phyloP scores from a whole-genome alignment of 1,140 invertebrate species.

The Aphis craccivora region DNA sequence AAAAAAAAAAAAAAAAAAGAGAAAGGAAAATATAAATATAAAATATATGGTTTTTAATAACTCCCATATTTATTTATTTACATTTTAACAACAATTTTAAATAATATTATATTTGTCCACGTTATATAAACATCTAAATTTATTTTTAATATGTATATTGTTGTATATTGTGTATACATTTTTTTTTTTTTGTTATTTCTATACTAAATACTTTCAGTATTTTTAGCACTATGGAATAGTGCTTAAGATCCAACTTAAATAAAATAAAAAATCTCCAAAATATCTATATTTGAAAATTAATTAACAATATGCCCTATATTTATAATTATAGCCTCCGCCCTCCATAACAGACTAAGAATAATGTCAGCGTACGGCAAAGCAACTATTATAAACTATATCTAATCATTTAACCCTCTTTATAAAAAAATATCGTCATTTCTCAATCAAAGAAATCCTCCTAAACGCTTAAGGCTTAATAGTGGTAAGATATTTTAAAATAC shows the following conservation, averaged over 20 bases:
- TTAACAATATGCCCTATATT: too few relatives aligned
- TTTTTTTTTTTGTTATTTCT: neutral
- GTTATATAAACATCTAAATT: neutral
- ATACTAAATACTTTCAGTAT: neutral
- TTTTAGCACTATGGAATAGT: too few relatives aligned
- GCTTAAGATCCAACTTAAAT: too few relatives aligned
- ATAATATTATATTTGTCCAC: neutral
- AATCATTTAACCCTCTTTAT: neutral
- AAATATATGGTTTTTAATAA: slow-evolving; percentile 8
- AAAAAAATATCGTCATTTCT: neutral
- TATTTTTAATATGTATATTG: neutral
- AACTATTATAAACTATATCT: neutral
- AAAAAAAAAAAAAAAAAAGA: neutral
- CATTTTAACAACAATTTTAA: neutral
- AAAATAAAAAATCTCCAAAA: too few relatives aligned
- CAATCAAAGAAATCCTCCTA: neutral
- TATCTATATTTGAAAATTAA: too few relatives aligned
- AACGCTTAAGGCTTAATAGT: neutral
- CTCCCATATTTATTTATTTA: slow-evolving; percentile 10
- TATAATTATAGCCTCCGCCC: neutral
- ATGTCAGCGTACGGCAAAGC: neutral
- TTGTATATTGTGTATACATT: too few relatives aligned
- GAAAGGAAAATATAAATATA: neutral
- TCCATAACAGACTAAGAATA: neutral
- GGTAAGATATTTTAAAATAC: neutral